phyloP scores from a whole-genome alignment of 2,797 vertebrate species.

The Pitangus sulphuratus region DNA sequence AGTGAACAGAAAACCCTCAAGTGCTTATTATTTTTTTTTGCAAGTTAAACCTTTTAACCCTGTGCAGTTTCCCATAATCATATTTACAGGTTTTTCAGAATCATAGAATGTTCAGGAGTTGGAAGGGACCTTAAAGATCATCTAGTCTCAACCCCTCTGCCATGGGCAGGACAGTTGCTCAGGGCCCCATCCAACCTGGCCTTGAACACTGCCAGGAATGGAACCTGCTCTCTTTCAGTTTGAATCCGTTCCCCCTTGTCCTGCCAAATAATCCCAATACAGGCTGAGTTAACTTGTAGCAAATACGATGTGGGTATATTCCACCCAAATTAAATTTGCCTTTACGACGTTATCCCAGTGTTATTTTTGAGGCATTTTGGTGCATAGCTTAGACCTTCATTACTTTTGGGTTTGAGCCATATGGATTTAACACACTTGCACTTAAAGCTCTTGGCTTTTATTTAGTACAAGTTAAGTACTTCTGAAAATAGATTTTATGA shows the following conservation, averaged over 20 bases:
- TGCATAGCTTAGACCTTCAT: background rate
- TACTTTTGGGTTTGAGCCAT: background rate
- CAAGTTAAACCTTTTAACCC: background rate
- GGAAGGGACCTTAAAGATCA: background rate
- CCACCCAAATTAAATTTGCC: background rate
- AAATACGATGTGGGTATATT: background rate
- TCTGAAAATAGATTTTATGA: background rate
- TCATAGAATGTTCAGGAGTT: background rate
- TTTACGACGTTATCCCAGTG: background rate
- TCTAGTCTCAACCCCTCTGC: background rate
- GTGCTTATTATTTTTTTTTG: background rate
- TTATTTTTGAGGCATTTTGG: background rate
- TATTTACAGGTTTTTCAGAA: background rate
- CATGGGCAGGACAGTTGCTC: fast-evolving
- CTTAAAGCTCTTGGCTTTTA: background rate
- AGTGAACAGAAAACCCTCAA: background rate
- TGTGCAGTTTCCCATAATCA: background rate
- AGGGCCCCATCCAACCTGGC: background rate
- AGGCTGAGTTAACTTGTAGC: background rate
- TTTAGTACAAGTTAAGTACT: background rate
- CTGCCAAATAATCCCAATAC: background rate
- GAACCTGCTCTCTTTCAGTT: background rate
- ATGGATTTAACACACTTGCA: background rate
- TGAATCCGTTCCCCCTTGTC: background rate
- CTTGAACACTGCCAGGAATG: background rate